phyloP scores from a whole-genome alignment of 1,140 invertebrate genomes.

The Cyphomyrmex costatus region DNA sequence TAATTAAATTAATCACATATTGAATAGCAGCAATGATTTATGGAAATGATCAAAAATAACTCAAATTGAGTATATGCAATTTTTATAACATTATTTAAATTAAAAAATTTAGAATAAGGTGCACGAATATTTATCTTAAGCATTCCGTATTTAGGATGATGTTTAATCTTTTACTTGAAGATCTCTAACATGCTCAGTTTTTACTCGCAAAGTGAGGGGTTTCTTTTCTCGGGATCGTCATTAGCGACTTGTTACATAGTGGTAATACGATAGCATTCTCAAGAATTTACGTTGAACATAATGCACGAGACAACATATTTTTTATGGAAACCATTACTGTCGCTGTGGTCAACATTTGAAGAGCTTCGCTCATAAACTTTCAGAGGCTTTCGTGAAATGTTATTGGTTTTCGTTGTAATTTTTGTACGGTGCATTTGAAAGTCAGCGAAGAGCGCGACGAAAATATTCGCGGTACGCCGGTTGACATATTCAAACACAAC shows the following conservation, averaged over 20 bases:
- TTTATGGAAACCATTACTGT: background rate
- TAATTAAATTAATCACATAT: no score
- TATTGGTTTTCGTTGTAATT: slow-evolving; percentile 14
- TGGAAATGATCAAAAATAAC: no score
- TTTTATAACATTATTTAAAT: no score
- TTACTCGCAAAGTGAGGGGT: background rate
- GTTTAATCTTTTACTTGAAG: no score
- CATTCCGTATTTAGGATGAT: no score
- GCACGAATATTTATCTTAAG: no score
- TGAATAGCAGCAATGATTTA: no score
- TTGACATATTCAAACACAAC: slow-evolving; percentile 30
- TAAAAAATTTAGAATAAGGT: no score
- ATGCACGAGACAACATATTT: background rate
- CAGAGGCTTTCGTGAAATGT: background rate
- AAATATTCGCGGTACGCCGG: slow-evolving; percentile 28
- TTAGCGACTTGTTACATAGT: background rate
- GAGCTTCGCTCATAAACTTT: slow-evolving; percentile 31
- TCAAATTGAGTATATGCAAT: no score
- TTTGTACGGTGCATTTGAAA: slow-evolving; percentile 28
- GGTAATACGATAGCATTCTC: background rate
- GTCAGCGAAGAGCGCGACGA: background rate
- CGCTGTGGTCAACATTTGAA: slow-evolving; percentile 16
- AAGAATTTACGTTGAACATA: background rate
- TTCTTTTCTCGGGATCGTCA: background rate
- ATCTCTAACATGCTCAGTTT: no score